A percentile compares a stretch with the other conserved stretches of the same genome.
Evolutionary conservation across 2,888 invertebrate genomes (phyloP).

Genomic region (Thereva unica): DNA sequence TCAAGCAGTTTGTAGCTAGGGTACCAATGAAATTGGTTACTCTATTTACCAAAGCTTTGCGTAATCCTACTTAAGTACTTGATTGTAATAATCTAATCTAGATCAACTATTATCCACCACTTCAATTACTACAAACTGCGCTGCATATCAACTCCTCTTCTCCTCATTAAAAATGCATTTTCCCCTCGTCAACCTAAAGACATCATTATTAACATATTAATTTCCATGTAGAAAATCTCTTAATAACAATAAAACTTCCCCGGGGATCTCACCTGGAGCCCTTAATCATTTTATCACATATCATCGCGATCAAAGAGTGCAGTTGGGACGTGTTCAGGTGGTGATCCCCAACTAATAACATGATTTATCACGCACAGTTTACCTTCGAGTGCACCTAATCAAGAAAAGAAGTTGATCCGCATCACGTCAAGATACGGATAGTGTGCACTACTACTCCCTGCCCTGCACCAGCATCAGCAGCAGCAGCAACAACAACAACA

Average conservation of each 20-base stretch:
- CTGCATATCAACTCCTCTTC: no score
- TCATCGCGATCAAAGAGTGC: conserved; percentile 5
- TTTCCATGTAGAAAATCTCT: no score
- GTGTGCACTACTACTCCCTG: conserved; percentile 17
- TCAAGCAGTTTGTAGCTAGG: no score
- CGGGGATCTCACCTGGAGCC: background rate
- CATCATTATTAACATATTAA: no score
- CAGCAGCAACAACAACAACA: background rate
- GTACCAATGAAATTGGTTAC: no score
- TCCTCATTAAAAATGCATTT: no score
- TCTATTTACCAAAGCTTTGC: no score
- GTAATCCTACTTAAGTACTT: no score
- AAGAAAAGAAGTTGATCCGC: conserved; percentile 27
- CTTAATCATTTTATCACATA: conserved; percentile 30
- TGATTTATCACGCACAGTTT: conserved; percentile 33
- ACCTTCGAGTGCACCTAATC: conserved; percentile 31
- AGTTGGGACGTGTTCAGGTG: conserved; percentile 21
- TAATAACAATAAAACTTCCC: background rate
- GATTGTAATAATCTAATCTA: no score
- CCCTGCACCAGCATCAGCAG: conserved; percentile 8
- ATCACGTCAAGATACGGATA: conserved; percentile 30
- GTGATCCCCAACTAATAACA: conserved; percentile 33
- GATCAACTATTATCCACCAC: no score
- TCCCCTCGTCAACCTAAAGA: no score
- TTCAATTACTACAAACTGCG: no score